Evolutionary conservation across 2,888 invertebrate genomes (phyloP), one percentile per base, ranked within the genome.

Genomic region (Andrena praecox): DNA sequence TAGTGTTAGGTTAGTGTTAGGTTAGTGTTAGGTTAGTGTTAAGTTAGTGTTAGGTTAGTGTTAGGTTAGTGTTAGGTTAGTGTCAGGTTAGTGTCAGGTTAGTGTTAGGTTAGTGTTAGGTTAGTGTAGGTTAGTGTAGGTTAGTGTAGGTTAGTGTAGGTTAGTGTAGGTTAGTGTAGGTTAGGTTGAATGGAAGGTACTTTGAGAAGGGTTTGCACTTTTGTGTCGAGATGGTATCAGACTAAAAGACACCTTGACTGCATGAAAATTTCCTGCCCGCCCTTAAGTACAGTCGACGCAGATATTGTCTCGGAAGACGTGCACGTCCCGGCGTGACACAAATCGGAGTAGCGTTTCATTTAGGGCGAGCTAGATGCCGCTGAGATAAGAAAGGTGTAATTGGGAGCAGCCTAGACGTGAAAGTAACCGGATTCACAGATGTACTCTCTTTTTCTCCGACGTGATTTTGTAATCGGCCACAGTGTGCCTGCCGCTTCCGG

Each of bases 391-490:
- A 63, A 69, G 54, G 42, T 52, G 42, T 59, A 42, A 29, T 56
- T 50, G 31, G 12, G 48, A 33, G 48, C 42, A 12, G 67, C 33
- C 35, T 29, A 64, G 54, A 75, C n/a, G 79, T 74, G 87, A 82
- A 86, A 87, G 77, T 79, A 50, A 82, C 70, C 69, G 71, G 77
- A 70, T 67, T 76, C 33, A 66, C 73, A 63, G 77, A 83, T 69
- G 29, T 48, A 72, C 29, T 63, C 29, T 27, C 60, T 70, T 68
- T 70, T 78, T 76, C 66, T 42, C 35, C 2, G 50, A 33, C 20
- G n/a, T 29, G 66, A 73, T 85, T 83, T 84, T 72, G 73, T 64
- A 80, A 84, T 70, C 63, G 66, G 42, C 66, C 50, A 63, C 68
- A 80, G 35, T 50, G 29, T 20, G 27, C 35, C 52, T 29, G 35